Conservation (phyloP, 2,113 vertebrate genomes). For the Anthoscopus minutus region DNA sequence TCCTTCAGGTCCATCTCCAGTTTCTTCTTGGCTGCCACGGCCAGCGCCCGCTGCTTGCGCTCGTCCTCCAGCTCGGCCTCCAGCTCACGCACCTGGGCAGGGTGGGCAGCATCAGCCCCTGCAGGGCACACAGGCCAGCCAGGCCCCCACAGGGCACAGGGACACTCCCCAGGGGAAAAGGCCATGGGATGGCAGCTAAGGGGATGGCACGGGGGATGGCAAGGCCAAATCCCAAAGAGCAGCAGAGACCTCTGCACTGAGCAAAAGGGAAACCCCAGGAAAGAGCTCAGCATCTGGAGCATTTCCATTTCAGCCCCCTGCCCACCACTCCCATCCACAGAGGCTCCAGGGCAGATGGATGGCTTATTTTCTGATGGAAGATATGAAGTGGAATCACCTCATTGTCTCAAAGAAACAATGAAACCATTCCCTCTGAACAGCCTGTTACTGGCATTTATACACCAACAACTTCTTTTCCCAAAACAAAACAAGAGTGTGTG, state of each 20-base stretch:
- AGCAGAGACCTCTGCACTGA: not conserved
- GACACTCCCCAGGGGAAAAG: fast-evolving
- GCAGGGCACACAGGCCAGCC: not conserved
- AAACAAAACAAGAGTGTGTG: not conserved
- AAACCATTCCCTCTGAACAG: not conserved
- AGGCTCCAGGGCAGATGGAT: not conserved
- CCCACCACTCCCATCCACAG: not conserved
- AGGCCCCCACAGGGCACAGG: not conserved
- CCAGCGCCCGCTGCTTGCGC: constrained; percentile 90
- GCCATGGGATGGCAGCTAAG: not conserved
- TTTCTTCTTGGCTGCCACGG: constrained; percentile 92
- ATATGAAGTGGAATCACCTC: not conserved
- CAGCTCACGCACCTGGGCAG: constrained; percentile 87
- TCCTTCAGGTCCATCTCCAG: constrained; percentile 97
- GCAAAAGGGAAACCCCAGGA: not conserved
- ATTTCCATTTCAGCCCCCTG: not conserved
- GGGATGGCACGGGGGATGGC: not conserved
- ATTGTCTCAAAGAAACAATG: not conserved
- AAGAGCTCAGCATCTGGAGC: not conserved
- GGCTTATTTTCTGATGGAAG: not conserved
- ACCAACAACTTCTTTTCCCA: not conserved
- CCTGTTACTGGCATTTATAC: not conserved
- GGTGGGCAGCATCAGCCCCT: not conserved
- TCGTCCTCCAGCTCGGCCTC: constrained; percentile 96
- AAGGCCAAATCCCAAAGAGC: not conserved